Percentiles rank a stretch among this genome's conserved stretches.
Conservation (phyloP, 2,888 invertebrate genomes). For the Cecidostiba fungosa region DNA sequence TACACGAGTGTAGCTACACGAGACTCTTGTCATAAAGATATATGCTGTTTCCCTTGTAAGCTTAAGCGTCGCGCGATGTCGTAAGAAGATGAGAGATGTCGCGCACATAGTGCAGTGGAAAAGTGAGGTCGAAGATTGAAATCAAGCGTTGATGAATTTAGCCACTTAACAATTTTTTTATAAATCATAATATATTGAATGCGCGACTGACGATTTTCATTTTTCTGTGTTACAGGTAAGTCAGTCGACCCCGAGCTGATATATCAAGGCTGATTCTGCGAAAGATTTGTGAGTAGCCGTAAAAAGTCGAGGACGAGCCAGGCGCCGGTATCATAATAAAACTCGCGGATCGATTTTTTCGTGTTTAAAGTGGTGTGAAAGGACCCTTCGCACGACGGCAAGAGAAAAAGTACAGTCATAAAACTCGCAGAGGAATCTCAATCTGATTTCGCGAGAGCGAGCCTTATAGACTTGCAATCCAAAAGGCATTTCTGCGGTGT, state of each 20-base stretch:
- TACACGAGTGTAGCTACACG: slow-evolving; percentile 61
- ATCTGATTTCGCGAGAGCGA: slow-evolving; percentile 70
- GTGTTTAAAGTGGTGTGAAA: not conserved
- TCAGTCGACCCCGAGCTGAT: not conserved
- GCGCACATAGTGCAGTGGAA: not conserved
- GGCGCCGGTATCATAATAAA: not conserved
- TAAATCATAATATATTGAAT: too few relatives aligned
- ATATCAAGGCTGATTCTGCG: too few relatives aligned
- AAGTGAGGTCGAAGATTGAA: slow-evolving; percentile 14
- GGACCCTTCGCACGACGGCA: not conserved
- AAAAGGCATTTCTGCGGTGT: slow-evolving; percentile 76
- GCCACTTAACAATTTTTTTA: too few relatives aligned
- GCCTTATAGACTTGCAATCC: slow-evolving; percentile 71
- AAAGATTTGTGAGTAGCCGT: not conserved
- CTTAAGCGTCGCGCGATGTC: slow-evolving; percentile 41
- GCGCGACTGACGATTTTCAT: not conserved
- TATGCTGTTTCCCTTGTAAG: slow-evolving; percentile 56
- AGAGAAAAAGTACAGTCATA: slow-evolving; percentile 39
- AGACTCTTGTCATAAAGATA: slow-evolving; percentile 65
- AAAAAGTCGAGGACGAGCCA: not conserved
- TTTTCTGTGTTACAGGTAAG: slow-evolving; percentile 34
- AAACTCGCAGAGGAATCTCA: slow-evolving; percentile 72
- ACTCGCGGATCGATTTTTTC: not conserved
- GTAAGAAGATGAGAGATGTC: slow-evolving; percentile 30
- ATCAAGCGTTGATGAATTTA: slow-evolving; percentile 6